Evolutionary conservation across 2,888 invertebrate species (phyloP).

Genomic region (Drosophila sordidapex): DNA sequence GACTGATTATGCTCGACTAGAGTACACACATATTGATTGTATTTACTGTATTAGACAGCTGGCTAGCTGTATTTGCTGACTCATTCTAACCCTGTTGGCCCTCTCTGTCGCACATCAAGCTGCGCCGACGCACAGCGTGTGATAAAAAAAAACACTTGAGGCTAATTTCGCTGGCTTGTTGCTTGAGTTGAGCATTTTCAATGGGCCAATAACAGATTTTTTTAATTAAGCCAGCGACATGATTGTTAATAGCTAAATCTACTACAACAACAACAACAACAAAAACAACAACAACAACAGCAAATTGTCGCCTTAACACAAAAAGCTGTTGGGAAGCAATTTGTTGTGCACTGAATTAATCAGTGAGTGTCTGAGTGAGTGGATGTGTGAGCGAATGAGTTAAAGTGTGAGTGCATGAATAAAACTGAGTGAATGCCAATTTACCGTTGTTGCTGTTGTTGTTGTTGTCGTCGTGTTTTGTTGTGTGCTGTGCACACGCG

Average conservation of each 20-base stretch:
- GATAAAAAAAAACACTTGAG: constrained; percentile 64
- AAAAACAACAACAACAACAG: background rate
- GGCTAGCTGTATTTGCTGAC: constrained; percentile 21
- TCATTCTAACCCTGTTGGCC: background rate
- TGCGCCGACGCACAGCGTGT: constrained; percentile 75
- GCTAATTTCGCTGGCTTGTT: constrained; percentile 70
- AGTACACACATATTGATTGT: background rate
- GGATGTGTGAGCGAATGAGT: constrained; percentile 23
- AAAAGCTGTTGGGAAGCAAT: constrained; percentile 58
- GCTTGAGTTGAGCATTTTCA: constrained; percentile 31
- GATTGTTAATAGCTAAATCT: constrained; percentile 41
- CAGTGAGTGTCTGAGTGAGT: constrained; percentile 39
- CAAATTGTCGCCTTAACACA: constrained; percentile 44
- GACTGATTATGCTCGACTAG: constrained; percentile 43
- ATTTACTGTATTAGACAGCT: constrained; percentile 56
- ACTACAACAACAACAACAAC: constrained; percentile 25
- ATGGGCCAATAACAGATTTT: constrained; percentile 42
- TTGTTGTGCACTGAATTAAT: constrained; percentile 61
- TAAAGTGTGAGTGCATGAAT: constrained; percentile 46
- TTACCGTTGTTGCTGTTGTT: constrained; percentile 8
- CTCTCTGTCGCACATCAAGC: constrained; percentile 13
- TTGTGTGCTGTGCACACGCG: constrained; percentile 59
- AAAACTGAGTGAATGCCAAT: constrained; percentile 44
- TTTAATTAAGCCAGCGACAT: constrained; percentile 72
- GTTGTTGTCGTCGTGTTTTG: background rate